phyloP scores from a whole-genome alignment of 2,888 invertebrate genomes.

The Andrena hattorfiana region DNA sequence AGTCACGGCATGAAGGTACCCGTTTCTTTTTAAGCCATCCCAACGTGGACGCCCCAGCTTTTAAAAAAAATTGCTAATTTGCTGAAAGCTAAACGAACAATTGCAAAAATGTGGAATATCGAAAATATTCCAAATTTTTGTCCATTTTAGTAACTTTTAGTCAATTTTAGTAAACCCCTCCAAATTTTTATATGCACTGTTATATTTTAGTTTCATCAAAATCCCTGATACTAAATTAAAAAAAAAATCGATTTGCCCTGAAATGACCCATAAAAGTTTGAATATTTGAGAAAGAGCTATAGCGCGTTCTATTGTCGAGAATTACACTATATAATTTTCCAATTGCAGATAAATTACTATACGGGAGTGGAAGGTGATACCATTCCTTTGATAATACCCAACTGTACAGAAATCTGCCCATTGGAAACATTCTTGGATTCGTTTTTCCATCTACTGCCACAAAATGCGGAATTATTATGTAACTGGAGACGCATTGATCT shows the following conservation, averaged over 20 bases:
- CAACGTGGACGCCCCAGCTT: not conserved
- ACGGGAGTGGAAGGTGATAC: slow-evolving; percentile 51
- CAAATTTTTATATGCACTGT: not conserved
- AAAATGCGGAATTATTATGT: slow-evolving; percentile 52
- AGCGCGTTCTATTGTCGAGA: not conserved
- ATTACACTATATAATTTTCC: slow-evolving; percentile 4
- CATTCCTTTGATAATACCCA: slow-evolving; percentile 53
- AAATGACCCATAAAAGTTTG: too few species aligned
- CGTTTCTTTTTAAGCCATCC: not conserved
- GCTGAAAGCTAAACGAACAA: too few species aligned
- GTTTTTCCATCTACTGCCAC: slow-evolving; percentile 45
- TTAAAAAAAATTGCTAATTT: not conserved
- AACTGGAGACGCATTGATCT: slow-evolving; percentile 31
- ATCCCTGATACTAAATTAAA: not conserved
- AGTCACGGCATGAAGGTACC: slow-evolving; percentile 77
- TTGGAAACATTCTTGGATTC: slow-evolving; percentile 44
- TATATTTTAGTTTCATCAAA: not conserved
- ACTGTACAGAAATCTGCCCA: slow-evolving; percentile 66
- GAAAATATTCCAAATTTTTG: too few species aligned
- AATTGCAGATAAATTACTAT: slow-evolving; percentile 68
- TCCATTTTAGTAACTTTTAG: too few species aligned
- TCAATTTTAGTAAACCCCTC: too few species aligned
- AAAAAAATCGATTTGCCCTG: too few species aligned
- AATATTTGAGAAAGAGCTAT: too few species aligned
- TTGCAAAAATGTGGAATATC: too few species aligned